Percentiles rank a stretch among this genome's conserved stretches.
phyloP scores from a whole-genome alignment of 2,797 vertebrate genomes.

The Leptatherina wallacei region DNA sequence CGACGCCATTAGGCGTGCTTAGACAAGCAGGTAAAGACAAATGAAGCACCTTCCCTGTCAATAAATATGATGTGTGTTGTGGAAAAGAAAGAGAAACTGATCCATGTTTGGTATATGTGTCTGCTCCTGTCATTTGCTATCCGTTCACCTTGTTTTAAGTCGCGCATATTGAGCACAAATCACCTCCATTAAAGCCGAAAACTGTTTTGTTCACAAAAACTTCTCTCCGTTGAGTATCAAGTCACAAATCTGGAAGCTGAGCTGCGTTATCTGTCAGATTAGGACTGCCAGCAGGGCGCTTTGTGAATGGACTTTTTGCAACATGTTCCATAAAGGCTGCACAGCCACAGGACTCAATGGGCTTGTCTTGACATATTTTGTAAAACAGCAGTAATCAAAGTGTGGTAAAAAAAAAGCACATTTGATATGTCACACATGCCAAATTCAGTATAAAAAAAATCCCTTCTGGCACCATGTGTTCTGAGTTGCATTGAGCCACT shows the following conservation, averaged over 20 bases:
- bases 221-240: conserved; percentile 10
- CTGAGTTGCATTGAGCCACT: conserved; percentile 51
- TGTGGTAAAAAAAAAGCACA: conserved; percentile 49
- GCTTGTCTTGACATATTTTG: conserved; percentile 24
- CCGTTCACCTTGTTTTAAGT: conserved; percentile 4
- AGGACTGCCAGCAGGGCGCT: conserved; percentile 16
- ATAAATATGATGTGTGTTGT: conserved; percentile 53
- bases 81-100: conserved; percentile 22
- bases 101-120: conserved; percentile 29
- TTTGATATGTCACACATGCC: conserved; percentile 13
- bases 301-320: conserved; percentile 4
- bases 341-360: background rate
- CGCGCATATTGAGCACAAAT: conserved; percentile 49
- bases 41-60: conserved; percentile 57
- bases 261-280: conserved; percentile 32
- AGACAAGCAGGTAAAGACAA: conserved; percentile 55
- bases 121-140: background rate
- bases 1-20: conserved; percentile 47
- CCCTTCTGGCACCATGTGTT: conserved; percentile 14
- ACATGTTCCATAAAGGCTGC: background rate
- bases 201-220: background rate
- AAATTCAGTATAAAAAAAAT: conserved; percentile 1
- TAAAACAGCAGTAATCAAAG: conserved; percentile 11
- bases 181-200: conserved; percentile 24
- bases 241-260: conserved; percentile 33